Base-by-base conservation (phyloP, 1,140 invertebrate genomes). In the Ceratina japonica region DNA sequence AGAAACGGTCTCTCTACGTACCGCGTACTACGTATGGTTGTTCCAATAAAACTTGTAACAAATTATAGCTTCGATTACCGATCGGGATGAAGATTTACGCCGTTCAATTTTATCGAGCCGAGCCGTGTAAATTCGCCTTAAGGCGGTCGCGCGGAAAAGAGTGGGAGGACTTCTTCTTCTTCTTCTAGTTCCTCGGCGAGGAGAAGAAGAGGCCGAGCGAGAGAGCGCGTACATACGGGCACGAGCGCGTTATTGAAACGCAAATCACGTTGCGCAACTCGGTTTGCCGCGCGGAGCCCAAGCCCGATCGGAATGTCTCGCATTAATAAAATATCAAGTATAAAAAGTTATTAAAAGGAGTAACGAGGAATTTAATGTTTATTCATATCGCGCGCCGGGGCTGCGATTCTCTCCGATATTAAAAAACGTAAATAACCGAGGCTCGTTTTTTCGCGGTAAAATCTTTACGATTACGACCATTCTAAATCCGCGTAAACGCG, bases 291-390 rank as follows among this genome's bases (percentile, higher is more conserved):
- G 87, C 81, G 78, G 86, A 72, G 86, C 86, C 84, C 85, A n/a
- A 56, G 87, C 66, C 82, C 88, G 88, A 89, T 89, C 81, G 87
- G 87, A 89, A 89, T 88, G 86, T 86, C 86, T 87, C 83, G 83
- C 87, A 90, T 90, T 91, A 91, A 91, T 89, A 89, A 90, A 90
- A 91, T 91, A 89, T 90, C 85, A 91, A 91, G 88, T 89, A 86
- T 89, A 89, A 90, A 91, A 91, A 90, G 86, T 90, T 90, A 91
- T 90, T 91, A 89, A 90, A 90, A 89, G 86, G 87, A 89, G 81
- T 89, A 89, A 90, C 87, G 85, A 86, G 83, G 84, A 88, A 88
- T 88, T 91, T 84, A 82, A 90, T 90, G 90, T 90, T 90, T 91
- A 90, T 91, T 90, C 89, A 90, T 91, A 88, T 66, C 10, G 22